Evolutionary conservation across 2,797 vertebrate genomes (phyloP).

Genomic region (Sebastes vulpes): DNA sequence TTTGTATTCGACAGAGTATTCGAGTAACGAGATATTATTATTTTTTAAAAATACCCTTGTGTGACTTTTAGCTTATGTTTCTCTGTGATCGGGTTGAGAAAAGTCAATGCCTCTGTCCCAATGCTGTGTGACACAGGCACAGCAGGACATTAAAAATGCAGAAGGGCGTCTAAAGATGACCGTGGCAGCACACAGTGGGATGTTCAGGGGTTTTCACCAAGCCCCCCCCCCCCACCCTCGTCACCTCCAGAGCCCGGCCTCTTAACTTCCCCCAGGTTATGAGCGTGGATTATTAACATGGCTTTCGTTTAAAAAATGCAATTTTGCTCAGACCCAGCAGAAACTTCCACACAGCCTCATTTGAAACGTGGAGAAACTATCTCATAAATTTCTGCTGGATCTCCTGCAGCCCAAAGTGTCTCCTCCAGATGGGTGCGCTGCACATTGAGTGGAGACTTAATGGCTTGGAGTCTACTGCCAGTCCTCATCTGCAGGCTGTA

Average conservation of each 20-base stretch:
- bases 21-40: slow-evolving; percentile 13
- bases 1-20: slow-evolving; percentile 17
- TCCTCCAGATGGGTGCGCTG: slow-evolving; percentile 66
- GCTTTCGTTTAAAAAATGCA: slow-evolving; percentile 62
- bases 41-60: slow-evolving; percentile 27
- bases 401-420: slow-evolving; percentile 54
- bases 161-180: slow-evolving; percentile 55
- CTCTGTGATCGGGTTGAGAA: slow-evolving; percentile 22
- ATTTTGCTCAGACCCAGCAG: slow-evolving; percentile 56
- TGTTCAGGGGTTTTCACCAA: slow-evolving; percentile 63
- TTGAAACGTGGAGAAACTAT: slow-evolving; percentile 38
- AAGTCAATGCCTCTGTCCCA: slow-evolving; percentile 27
- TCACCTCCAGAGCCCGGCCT: slow-evolving; percentile 44
- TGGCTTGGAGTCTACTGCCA: slow-evolving; percentile 54
- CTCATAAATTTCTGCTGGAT: slow-evolving; percentile 54
- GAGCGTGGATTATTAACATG: slow-evolving; percentile 72
- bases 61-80: slow-evolving; percentile 52
- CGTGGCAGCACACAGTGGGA: slow-evolving; percentile 56
- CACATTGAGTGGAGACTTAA: slow-evolving; percentile 58
- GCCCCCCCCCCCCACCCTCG: background rate
- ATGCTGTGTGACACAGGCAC: slow-evolving; percentile 39
- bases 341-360: slow-evolving; percentile 41
- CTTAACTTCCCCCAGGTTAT: slow-evolving; percentile 50
- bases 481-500: slow-evolving; percentile 35
- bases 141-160: slow-evolving; percentile 70